Evolutionary conservation across 1,140 invertebrate species (phyloP), one percentile per base, ranked within the genome.

Genomic region (Microplitis mediator): DNA sequence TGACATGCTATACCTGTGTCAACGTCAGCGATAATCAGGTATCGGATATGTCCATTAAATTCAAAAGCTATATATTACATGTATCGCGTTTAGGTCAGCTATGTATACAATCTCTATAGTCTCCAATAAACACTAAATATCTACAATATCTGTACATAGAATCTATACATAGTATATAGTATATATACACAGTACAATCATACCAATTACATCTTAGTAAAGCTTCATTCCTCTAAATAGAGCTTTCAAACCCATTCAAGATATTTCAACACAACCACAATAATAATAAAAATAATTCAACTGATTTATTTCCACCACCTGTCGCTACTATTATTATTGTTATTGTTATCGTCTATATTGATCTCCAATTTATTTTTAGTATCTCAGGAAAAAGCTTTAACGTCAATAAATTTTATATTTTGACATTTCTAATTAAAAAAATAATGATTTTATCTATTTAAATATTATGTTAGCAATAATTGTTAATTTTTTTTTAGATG

Each of bases 1-100:
- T 91, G 76, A 91, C 90, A 54, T 92, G 91, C 82, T 92, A 91
- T 81, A 91, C 90, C 77, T 92, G 91, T 80, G 90, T 92, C 78
- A 92, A 92, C 85, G 90, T 91, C 72, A 91, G 90, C 75, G 90
- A 91, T 84, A 92, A 92, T 85, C 83, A 89, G 84, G 85, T 84
- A 86, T 82, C 78, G 81, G 39, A 82, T 75, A 74, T 79, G 72
- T 81, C 82, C 78, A 81, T 81, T 81, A 79, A 82, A 83, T 75
- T 72, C 69, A 74, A 61, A 32, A 76, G 76, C 73, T 78, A 73
- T n/a, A 60, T 78, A 80, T 79, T 80, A 72, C 76, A 69, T 69
- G 77, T 77, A 78, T 77, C 77, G 74, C 72, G 70, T 65, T 70
- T 58, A 67, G 74, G 76, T 77, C 77, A 69, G 69, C 63, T 78